Percentiles rank a stretch among this genome's conserved stretches.
These are phyloP conservation scores for Amphipyra berbera DNA, from an alignment of 2,888 invertebrate genomes.

Conservation along the genomic window DNA sequence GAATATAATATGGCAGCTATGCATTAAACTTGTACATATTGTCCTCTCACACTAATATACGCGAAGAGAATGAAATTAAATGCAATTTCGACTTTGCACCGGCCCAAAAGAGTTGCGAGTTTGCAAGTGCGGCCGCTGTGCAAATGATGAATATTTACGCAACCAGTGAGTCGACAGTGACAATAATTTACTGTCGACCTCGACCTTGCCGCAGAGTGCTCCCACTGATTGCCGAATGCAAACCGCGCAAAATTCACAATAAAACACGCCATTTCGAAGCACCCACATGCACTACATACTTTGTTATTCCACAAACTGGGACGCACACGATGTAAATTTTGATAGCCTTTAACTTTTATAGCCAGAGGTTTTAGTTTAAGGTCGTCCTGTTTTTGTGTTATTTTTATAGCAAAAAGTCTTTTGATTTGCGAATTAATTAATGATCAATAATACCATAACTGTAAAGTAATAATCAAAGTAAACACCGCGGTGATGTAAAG, in stretches of 20 bases:
- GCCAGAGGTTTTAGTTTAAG: conserved; percentile 83
- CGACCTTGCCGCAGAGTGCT: conserved; percentile 82
- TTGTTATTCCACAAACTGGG: conserved; percentile 82
- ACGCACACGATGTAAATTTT: conserved; percentile 82
- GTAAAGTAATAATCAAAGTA: conserved; percentile 51
- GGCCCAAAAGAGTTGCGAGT: conserved; percentile 42
- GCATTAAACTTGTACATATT: conserved; percentile 9
- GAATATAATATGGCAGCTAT: conserved; percentile 8
- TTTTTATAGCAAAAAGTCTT: conserved; percentile 71
- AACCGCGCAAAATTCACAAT: conserved; percentile 73
- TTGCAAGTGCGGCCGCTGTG: conserved; percentile 55
- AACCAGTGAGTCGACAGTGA: conserved; percentile 70
- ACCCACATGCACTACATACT: conserved; percentile 82
- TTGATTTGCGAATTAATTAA: conserved; percentile 75
- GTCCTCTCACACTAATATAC: conserved; percentile 8
- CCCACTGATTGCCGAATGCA: conserved; percentile 78
- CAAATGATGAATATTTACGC: conserved; percentile 75
- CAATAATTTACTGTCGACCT: conserved; percentile 79
- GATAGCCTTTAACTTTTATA: conserved; percentile 85
- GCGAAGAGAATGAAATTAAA: conserved; percentile 11
- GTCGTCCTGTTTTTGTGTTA: conserved; percentile 75
- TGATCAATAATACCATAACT: conserved; percentile 65
- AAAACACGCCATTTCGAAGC: conserved; percentile 72
- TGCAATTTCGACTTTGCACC: conserved; percentile 15
- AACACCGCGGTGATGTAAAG: conserved; percentile 34